Percentiles rank a stretch among this genome's conserved stretches.
These are phyloP conservation scores for Dolomedes plantarius DNA, from an alignment of 2,888 invertebrate genomes.

Conservation along the genomic window DNA sequence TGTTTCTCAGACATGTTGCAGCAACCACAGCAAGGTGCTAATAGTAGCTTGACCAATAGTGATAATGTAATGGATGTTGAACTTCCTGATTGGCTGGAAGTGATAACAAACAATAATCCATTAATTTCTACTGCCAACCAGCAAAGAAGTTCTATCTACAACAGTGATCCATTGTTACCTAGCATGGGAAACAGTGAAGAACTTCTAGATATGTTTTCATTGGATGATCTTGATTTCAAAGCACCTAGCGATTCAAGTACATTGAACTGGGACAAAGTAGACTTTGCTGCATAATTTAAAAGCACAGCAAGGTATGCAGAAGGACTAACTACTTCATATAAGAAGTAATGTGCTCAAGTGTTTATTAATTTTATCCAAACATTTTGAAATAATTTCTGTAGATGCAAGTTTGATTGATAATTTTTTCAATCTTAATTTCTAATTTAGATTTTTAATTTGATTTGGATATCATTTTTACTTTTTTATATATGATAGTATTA, in stretches of 20 bases:
- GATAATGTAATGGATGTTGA: conserved; percentile 63
- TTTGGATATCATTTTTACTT: no score
- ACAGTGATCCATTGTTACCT: conserved; percentile 57
- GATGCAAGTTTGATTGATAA: no score
- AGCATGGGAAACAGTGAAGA: conserved; percentile 56
- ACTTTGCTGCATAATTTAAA: conserved; percentile 44
- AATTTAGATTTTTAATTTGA: no score
- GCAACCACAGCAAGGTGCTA: neutral
- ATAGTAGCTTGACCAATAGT: conserved; percentile 14
- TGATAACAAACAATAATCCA: conserved; percentile 39
- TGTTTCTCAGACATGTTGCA: neutral
- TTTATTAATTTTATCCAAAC: neutral
- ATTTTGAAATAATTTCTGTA: no score
- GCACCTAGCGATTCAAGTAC: conserved; percentile 45
- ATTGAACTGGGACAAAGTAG: conserved; percentile 61
- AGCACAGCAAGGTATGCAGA: neutral
- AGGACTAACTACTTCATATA: neutral
- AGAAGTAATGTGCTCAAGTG: conserved; percentile 19
- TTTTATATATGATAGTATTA: no score
- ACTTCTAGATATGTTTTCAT: conserved; percentile 62
- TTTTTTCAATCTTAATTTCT: no score
- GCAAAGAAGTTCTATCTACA: conserved; percentile 29
- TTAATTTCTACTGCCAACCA: conserved; percentile 15
- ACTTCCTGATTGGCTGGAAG: conserved; percentile 61
- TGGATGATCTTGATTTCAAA: conserved; percentile 70